phyloP scores from a whole-genome alignment of 1,140 invertebrate species.

The Drosophila burlai region DNA sequence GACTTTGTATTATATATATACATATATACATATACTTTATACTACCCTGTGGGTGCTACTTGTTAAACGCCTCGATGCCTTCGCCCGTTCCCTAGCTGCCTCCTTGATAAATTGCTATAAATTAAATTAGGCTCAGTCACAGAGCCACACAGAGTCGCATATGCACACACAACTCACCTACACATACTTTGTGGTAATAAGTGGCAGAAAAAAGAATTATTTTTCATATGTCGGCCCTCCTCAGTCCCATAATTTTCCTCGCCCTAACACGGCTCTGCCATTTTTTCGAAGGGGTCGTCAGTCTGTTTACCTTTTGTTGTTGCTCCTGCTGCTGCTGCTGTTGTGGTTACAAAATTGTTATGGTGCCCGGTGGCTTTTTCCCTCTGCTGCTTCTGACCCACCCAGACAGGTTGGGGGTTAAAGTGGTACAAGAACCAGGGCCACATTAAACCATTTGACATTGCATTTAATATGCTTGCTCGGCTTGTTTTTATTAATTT shows the following conservation, averaged over 20 bases:
- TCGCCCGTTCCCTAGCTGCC: slow-evolving; percentile 27
- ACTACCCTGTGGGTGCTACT: slow-evolving; percentile 36
- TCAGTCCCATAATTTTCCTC: slow-evolving; percentile 62
- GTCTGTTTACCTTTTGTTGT: slow-evolving; percentile 68
- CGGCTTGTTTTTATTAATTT: slow-evolving; percentile 79
- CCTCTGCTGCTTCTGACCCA: slow-evolving; percentile 24
- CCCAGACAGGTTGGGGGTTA: slow-evolving; percentile 57
- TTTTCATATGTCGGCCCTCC: slow-evolving; percentile 68
- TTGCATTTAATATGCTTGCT: slow-evolving; percentile 76
- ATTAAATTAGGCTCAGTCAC: slow-evolving; percentile 75
- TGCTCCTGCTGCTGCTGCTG: slow-evolving; percentile 47
- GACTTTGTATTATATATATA: not conserved
- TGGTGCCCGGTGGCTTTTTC: slow-evolving; percentile 41
- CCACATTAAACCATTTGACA: slow-evolving; percentile 80
- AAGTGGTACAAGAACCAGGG: slow-evolving; percentile 18
- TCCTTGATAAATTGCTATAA: slow-evolving; percentile 76
- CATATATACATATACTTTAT: not conserved
- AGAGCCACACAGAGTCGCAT: slow-evolving; percentile 24
- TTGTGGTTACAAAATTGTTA: slow-evolving; percentile 78
- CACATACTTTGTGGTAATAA: slow-evolving; percentile 54
- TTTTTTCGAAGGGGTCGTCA: slow-evolving; percentile 57
- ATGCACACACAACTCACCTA: slow-evolving; percentile 39
- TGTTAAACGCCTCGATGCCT: slow-evolving; percentile 70
- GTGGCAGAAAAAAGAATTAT: slow-evolving; percentile 71
- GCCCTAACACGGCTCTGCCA: slow-evolving; percentile 46